Evolutionary conservation across 2,797 vertebrate genomes (phyloP).

Genomic region (Tenualosa thibaudeaui): DNA sequence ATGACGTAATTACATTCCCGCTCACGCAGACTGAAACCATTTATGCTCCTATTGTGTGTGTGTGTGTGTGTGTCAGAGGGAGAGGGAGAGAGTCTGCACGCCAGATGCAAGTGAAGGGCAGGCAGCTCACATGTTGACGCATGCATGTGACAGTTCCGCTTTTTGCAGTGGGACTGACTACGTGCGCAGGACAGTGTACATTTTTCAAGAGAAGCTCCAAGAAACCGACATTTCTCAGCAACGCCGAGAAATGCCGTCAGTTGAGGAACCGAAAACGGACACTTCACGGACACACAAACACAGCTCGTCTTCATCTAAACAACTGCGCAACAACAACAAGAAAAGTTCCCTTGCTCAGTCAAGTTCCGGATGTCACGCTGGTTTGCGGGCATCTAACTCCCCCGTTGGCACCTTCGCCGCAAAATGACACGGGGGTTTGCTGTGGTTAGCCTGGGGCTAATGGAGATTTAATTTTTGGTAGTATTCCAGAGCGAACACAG

Average conservation of each 20-base stretch:
- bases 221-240: neutral
- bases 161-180: neutral
- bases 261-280: neutral
- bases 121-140: no score
- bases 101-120: no score
- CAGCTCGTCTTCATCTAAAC: neutral
- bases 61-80: neutral
- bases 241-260: fast-evolving
- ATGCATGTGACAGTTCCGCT: neutral
- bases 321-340: neutral
- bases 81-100: neutral
- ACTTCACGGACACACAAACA: neutral
- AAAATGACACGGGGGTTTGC: neutral
- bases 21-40: no score
- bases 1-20: no score
- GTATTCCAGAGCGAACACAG: neutral
- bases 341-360: neutral
- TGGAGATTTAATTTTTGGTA: neutral
- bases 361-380: neutral
- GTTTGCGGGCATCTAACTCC: neutral
- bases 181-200: neutral
- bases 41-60: no score
- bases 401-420: neutral
- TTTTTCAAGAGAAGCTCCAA: neutral
- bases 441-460: neutral